phyloP scores from a whole-genome alignment of 2,888 invertebrate genomes.

The Euphydryas editha region DNA sequence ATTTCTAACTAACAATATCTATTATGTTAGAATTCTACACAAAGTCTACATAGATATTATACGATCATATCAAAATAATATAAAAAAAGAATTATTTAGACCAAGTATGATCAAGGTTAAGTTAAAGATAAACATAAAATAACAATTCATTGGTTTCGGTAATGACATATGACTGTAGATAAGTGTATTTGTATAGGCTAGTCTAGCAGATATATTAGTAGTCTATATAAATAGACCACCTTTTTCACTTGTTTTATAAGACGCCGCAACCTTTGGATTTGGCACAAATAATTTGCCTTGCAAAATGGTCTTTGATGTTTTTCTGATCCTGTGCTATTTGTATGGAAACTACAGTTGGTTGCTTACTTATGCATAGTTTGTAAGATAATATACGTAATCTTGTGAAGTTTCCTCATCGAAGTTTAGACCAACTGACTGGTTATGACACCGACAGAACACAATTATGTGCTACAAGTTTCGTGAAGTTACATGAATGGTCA shows the following conservation, averaged over 20 bases:
- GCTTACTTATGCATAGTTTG: conserved; percentile 33
- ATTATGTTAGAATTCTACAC: neutral
- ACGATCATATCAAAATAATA: no score
- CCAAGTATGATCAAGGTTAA: no score
- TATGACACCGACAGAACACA: conserved; percentile 38
- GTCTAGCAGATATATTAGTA: no score
- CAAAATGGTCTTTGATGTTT: conserved; percentile 8
- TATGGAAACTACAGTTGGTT: conserved; percentile 22
- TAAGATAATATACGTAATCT: conserved; percentile 30
- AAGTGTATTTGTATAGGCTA: no score
- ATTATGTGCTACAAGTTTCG: conserved; percentile 31
- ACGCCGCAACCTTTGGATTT: neutral
- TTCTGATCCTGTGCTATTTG: conserved; percentile 19
- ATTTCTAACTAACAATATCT: neutral
- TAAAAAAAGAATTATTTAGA: no score
- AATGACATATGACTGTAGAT: neutral
- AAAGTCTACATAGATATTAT: no score
- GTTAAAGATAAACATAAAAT: no score
- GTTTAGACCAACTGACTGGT: conserved; percentile 51
- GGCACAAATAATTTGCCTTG: neutral
- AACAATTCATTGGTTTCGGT: neutral
- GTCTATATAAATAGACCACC: neutral
- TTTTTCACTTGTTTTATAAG: neutral
- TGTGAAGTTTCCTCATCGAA: conserved; percentile 75
- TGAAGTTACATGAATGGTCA: conserved; percentile 25